Evolutionary conservation across 2,113 vertebrate genomes (phyloP).

Genomic region (Cebus imitator): DNA sequence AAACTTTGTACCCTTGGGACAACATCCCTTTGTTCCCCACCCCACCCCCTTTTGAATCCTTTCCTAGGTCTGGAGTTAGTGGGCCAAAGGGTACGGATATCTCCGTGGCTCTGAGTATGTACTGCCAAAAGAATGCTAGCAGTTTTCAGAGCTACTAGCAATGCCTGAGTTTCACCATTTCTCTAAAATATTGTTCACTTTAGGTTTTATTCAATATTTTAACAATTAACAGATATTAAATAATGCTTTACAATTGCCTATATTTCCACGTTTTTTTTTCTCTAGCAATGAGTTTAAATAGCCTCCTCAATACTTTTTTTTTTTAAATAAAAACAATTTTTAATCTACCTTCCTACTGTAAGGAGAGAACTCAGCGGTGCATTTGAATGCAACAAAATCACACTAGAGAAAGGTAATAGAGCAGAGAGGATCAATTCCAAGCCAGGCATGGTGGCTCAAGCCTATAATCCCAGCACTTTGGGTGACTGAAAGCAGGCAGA

Average conservation of each 20-base stretch:
- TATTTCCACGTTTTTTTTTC: background rate
- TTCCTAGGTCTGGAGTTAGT: background rate
- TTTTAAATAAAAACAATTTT: background rate
- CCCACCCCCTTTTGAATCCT: background rate
- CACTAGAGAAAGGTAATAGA: background rate
- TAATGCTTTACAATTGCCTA: background rate
- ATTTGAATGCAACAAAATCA: background rate
- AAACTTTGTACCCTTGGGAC: background rate
- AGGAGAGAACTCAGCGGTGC: background rate
- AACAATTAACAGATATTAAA: background rate
- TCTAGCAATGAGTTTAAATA: background rate
- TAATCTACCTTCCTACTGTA: background rate
- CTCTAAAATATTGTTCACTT: background rate
- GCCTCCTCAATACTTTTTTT: background rate
- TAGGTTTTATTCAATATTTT: constrained; percentile 13
- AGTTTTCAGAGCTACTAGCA: background rate
- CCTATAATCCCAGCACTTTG: too few relatives aligned
- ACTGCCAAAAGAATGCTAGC: background rate
- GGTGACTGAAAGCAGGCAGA: too few relatives aligned
- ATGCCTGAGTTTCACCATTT: constrained; percentile 18
- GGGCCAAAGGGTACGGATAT: background rate
- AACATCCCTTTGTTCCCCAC: background rate
- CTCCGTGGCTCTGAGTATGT: background rate
- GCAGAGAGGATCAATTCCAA: background rate
- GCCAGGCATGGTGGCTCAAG: too few relatives aligned